Conservation (phyloP, 2,113 vertebrate genomes). For the Formicarius rufipectus region DNA sequence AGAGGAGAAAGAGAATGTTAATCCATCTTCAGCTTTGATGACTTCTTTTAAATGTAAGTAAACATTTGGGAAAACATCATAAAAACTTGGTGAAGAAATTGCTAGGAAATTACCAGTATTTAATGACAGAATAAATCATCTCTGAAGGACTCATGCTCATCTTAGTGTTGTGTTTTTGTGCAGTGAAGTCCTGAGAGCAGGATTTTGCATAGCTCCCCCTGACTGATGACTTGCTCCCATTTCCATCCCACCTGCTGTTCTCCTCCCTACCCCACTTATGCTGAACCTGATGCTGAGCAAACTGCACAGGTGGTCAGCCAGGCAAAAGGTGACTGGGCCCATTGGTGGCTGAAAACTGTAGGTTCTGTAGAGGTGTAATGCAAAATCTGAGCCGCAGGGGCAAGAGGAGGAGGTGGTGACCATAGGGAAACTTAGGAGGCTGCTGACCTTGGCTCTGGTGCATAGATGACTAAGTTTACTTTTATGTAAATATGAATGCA, state of each 20-base stretch:
- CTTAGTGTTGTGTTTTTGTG: background rate
- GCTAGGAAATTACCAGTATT: background rate
- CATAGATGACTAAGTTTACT: background rate
- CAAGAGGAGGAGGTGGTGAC: background rate
- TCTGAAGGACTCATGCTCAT: background rate
- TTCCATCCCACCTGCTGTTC: background rate
- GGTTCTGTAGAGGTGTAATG: background rate
- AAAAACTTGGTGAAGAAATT: background rate
- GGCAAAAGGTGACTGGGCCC: fast-evolving
- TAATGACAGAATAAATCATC: background rate
- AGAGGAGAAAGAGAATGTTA: constrained; percentile 76
- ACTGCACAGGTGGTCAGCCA: background rate
- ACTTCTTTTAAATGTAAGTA: constrained; percentile 87
- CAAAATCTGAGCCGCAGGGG: background rate
- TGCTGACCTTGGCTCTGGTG: background rate
- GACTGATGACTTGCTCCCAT: background rate
- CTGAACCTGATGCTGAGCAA: background rate
- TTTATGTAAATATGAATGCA: background rate
- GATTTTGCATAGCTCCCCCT: background rate
- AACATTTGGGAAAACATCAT: background rate
- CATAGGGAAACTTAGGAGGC: background rate
- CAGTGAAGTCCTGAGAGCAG: background rate
- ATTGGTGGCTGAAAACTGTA: background rate
- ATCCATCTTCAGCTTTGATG: constrained; percentile 79
- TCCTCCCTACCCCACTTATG: fast-evolving